These are phyloP conservation scores for Corythaixoides concolor DNA, from an alignment of 2,113 vertebrate genomes.

Conservation along the genomic window DNA sequence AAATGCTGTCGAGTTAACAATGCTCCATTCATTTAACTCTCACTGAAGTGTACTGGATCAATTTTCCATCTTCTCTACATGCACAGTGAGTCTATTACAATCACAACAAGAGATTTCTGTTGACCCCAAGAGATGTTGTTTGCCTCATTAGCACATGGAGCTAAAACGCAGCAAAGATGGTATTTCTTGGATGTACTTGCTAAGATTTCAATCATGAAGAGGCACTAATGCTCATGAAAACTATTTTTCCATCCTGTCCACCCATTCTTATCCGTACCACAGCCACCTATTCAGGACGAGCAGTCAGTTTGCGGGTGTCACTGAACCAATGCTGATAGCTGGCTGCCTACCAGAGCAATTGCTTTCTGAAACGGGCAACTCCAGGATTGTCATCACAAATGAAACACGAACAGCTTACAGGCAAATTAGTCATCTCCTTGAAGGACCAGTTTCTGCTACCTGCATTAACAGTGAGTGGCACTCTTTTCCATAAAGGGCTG, in stretches of 20 bases:
- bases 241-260: background rate
- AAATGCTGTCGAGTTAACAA: slow-evolving; percentile 4
- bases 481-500: background rate
- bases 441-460: background rate
- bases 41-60: background rate
- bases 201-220: background rate
- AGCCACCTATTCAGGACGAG: background rate
- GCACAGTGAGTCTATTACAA: background rate
- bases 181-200: background rate
- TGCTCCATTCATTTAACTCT: background rate
- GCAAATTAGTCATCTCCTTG: background rate
- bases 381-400: background rate
- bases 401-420: background rate
- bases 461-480: background rate
- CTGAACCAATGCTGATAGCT: background rate
- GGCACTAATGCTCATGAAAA: background rate
- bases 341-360: accelerated
- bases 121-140: background rate
- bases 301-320: background rate
- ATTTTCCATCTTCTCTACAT: slow-evolving; percentile 34
- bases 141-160: background rate
- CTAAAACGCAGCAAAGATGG: background rate
- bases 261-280: background rate
- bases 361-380: background rate
- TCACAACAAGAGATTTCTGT: background rate